Evolutionary conservation across 1,140 invertebrate genomes (phyloP), one percentile per base, ranked within the genome.

Genomic region (Drosophila cardini): DNA sequence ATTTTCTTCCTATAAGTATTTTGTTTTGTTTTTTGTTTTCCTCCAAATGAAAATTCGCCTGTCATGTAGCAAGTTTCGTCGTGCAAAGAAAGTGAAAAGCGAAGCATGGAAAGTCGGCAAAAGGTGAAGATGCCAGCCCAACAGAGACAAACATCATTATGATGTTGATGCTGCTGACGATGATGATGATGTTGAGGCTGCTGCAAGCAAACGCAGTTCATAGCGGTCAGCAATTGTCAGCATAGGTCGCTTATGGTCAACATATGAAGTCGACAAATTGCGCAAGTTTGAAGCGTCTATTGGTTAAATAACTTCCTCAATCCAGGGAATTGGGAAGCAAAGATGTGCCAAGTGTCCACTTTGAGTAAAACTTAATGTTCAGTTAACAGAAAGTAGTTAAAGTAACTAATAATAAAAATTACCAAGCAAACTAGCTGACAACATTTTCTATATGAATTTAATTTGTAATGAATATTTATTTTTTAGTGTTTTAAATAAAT

Each of bases 61-160:
- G 72, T 76, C 67, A 78, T 78, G 76, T 76, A 67, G 76, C 76
- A 75, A 56, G 65, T 75, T 70, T 78, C 55, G 72, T 78, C 63
- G 71, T 71, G 79, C 72, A 79, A 87, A 79, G 84, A 86, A 87
- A 86, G 78, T 86, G 82, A 85, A 86, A 86, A 82, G 78, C 68
- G 64, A 53, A 76, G 67, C 78, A 72, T 85, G 82, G 82, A 85
- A 85, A 86, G 83, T 82, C 79, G 78, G 69, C 83, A 87, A 87
- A 72, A 87, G 83, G 83, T 87, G 83, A 86, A 83, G 83, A 86
- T 86, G 78, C 81, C 71, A 68, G 38, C 52, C 36, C 36, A 57
- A 1, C 70, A 7, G 26, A n/a, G 43, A 8, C 50, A 34, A n/a
- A 18, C 30, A 61, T 46, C 43, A 62, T 36, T 5, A 36, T 36